phyloP scores from a whole-genome alignment of 2,113 vertebrate species.

The Hemicordylus capensis region DNA sequence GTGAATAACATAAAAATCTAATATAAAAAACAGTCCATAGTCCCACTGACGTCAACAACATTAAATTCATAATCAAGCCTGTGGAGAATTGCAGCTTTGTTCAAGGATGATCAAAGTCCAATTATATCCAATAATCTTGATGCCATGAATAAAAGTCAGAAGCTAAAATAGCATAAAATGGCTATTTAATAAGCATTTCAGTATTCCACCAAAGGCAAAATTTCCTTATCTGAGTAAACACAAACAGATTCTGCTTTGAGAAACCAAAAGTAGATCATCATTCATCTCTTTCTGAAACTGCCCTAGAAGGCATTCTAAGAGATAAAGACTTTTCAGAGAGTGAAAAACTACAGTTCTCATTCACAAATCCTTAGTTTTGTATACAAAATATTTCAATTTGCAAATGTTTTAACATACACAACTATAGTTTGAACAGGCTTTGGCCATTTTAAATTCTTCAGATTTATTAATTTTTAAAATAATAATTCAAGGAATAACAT shows the following conservation, averaged over 20 bases:
- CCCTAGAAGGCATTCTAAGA: background rate
- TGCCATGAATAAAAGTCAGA: background rate
- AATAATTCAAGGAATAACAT: too few species aligned
- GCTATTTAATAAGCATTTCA: background rate
- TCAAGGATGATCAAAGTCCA: background rate
- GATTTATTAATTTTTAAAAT: background rate
- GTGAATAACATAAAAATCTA: background rate
- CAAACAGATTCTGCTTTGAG: background rate
- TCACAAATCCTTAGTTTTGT: background rate
- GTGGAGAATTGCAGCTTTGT: background rate
- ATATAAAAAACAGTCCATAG: background rate
- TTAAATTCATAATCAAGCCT: background rate
- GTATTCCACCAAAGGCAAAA: background rate
- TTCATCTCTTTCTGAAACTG: background rate
- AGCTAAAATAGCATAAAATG: background rate
- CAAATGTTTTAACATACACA: background rate
- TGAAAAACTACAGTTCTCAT: background rate
- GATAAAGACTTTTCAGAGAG: background rate
- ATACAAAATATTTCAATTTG: background rate
- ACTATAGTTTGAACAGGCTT: background rate
- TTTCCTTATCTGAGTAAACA: background rate
- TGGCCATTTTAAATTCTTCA: background rate
- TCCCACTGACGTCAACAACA: background rate
- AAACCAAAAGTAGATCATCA: background rate
- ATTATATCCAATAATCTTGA: conserved; percentile 14